Evolutionary conservation across 2,888 invertebrate species (phyloP), one percentile per base, ranked within the genome.

Genomic region (Chrysopilus asiliformis): DNA sequence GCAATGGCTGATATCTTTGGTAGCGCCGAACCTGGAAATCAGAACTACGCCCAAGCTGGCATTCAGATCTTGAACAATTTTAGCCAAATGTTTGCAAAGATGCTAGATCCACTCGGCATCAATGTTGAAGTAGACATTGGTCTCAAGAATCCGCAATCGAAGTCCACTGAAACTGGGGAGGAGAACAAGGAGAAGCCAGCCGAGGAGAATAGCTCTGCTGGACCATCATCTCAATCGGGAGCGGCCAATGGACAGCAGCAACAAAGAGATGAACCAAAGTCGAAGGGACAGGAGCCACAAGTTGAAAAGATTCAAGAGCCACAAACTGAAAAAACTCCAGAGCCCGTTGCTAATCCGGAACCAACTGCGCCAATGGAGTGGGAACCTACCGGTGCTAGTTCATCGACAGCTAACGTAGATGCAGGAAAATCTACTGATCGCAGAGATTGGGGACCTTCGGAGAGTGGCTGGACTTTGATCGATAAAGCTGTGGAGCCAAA

Each of bases 21-120:
- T n/a, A n/a, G n/a, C n/a, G n/a, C n/a, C n/a, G n/a, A n/a, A n/a
- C n/a, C n/a, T n/a, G n/a, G n/a, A n/a, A 32, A 36, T 34, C 35
- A 36, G 3, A 34, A 16, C 9, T 42, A 37, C 22, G 27, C 60
- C 51, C 53, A 53, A 16, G 55, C 57, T 9, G 59, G 61, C 17
- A 56, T 60, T 34, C 53, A 60, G 37, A 56, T 61, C 32, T 45
- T 62, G 13, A 61, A 55, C 31, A 60, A 59, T 39, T 60, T 60
- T 22, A 57, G 56, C 32, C 56, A 59, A 45, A 57, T 62, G 56
- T 58, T 60, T 34, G 53, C 56, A 24, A 60, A 59, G 46, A 55
- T 62, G 44, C 47, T 60, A 15, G 60, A 58, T 44, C 59, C 61
- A 3, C 43, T 47, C 29, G 56, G 53, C 17, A 41, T 37, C 10